phyloP scores from a whole-genome alignment of 2,888 invertebrate species.

The Platycheirus rosarum region DNA sequence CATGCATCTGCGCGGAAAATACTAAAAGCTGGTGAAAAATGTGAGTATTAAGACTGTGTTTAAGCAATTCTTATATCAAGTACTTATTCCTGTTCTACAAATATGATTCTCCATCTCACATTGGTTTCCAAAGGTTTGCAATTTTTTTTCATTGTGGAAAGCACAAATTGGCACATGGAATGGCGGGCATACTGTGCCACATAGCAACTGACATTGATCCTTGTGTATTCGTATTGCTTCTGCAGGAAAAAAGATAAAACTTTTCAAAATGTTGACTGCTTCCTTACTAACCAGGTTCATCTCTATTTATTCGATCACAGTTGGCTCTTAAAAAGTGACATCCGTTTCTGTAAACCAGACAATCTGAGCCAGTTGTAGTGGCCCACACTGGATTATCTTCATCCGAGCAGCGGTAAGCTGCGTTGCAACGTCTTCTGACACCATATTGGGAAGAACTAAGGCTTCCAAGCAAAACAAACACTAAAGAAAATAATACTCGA shows the following conservation, averaged over 20 bases:
- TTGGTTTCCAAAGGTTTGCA: background rate
- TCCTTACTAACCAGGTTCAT: constrained; percentile 19
- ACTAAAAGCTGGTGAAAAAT: constrained; percentile 3
- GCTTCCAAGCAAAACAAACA: background rate
- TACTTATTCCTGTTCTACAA: constrained; percentile 8
- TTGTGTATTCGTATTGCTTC: background rate
- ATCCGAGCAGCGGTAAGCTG: constrained; percentile 43
- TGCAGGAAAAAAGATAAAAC: background rate
- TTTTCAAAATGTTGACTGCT: background rate
- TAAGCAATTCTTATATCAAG: background rate
- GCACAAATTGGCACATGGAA: constrained; percentile 2
- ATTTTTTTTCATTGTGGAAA: background rate
- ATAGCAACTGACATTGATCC: background rate
- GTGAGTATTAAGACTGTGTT: background rate
- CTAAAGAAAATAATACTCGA: background rate
- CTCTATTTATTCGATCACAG: constrained; percentile 42
- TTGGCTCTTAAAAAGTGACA: constrained; percentile 64
- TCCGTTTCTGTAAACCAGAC: constrained; percentile 56
- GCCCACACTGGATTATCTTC: constrained; percentile 64
- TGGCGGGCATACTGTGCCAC: background rate
- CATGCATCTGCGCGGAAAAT: background rate
- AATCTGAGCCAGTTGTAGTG: constrained; percentile 38
- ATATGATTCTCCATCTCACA: constrained; percentile 8
- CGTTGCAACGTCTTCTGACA: constrained; percentile 3
- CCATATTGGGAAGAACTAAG: background rate